phyloP scores from a whole-genome alignment of 2,797 vertebrate species.

The Sciurus vulgaris region DNA sequence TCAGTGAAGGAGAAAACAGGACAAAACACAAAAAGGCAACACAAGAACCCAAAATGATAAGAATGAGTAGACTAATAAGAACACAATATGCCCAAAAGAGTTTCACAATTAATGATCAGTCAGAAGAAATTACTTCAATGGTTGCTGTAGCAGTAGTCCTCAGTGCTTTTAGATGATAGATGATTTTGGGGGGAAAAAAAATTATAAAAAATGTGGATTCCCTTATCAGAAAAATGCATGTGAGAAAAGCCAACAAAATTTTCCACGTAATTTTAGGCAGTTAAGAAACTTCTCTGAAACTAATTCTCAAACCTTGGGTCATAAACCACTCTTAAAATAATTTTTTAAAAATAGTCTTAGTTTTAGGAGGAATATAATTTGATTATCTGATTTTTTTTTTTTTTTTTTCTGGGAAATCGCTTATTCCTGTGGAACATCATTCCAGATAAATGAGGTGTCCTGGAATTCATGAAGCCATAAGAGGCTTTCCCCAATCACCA shows the following conservation, averaged over 20 bases:
- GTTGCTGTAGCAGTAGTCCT: conserved; percentile 8
- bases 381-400: conserved; percentile 26
- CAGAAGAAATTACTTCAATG: conserved; percentile 5
- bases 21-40: neutral
- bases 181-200: neutral
- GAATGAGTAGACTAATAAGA: neutral
- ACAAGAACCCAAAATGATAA: conserved; percentile 13
- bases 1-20: neutral
- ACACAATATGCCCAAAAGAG: neutral
- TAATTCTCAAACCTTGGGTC: neutral
- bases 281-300: conserved; percentile 16
- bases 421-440: conserved; percentile 51
- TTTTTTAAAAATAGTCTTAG: neutral
- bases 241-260: neutral
- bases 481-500: neutral
- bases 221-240: neutral
- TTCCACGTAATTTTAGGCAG: neutral
- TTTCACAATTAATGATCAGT: neutral
- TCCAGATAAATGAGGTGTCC: conserved; percentile 33
- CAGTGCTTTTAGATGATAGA: neutral
- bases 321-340: conserved; percentile 27
- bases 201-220: neutral
- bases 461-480: conserved; percentile 15
- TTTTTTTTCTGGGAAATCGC: neutral
- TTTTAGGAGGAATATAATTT: conserved; percentile 31